phyloP scores from a whole-genome alignment of 2,113 vertebrate genomes.

The Carassius auratus region DNA sequence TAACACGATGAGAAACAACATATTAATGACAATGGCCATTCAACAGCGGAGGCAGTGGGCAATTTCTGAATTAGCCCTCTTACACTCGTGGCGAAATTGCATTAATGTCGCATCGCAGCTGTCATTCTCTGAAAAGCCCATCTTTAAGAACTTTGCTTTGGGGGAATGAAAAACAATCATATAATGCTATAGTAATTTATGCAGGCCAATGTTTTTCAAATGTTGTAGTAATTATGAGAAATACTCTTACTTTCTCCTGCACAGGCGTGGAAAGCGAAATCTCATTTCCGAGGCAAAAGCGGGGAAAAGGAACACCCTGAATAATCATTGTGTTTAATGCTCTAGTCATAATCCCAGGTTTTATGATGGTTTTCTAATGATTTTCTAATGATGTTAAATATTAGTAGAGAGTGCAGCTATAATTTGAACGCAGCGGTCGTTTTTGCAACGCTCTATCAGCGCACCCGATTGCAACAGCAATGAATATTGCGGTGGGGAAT shows the following conservation, averaged over 20 bases:
- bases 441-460: slow-evolving; percentile 72
- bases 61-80: slow-evolving; percentile 67
- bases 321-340: slow-evolving; percentile 86
- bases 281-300: slow-evolving; percentile 78
- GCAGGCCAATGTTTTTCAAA: slow-evolving; percentile 76
- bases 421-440: slow-evolving; percentile 78
- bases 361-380: slow-evolving; percentile 86
- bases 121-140: slow-evolving; percentile 66
- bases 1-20: slow-evolving; percentile 26
- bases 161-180: slow-evolving; percentile 71
- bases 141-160: slow-evolving; percentile 72
- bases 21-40: slow-evolving; percentile 41
- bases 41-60: slow-evolving; percentile 57
- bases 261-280: slow-evolving; percentile 71
- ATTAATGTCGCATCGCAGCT: slow-evolving; percentile 62
- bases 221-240: slow-evolving; percentile 80
- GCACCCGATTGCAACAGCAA: slow-evolving; percentile 75
- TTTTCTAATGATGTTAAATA: slow-evolving; percentile 88
- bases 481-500: slow-evolving; percentile 78
- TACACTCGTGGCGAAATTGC: slow-evolving; percentile 66
- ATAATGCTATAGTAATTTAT: slow-evolving; percentile 75
- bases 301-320: slow-evolving; percentile 75
- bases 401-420: slow-evolving; percentile 81
- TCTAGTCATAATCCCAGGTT: slow-evolving; percentile 84
- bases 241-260: slow-evolving; percentile 72